Evolutionary conservation across 2,888 invertebrate genomes (phyloP), one percentile per base, ranked within the genome.

Genomic region (Polydrusus tereticollis): DNA sequence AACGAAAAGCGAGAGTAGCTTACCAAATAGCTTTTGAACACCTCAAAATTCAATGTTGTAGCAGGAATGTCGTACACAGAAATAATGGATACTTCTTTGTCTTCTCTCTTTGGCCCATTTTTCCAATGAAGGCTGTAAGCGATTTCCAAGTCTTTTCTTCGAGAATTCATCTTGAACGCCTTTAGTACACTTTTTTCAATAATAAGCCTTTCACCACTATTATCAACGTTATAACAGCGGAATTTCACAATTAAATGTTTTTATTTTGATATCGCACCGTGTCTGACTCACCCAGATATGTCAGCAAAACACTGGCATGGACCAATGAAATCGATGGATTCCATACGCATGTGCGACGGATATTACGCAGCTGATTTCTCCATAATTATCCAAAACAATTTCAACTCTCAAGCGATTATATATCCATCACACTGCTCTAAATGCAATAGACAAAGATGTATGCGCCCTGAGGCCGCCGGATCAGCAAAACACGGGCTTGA

Each of bases 1-100:
- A 63, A 45, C 26, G 38, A 26, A 64, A 59, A 62, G 33, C 63
- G 60, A 47, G 38, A 63, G 7, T 57, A 23, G 43, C 80, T 81
- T 81, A 87, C 87, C 83, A 87, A 78, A 77, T 87, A 87, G 1
- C 85, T 84, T 79, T 86, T 86, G 73, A 87, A 87, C 58, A 81
- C 82, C 69, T 83, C 82, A 83, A 85, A 86, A 79, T 84, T 84
- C 55, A 85, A 75, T 50, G 86, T 85, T 12, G 85, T 84, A 36
- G 85, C 82, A 2, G 85, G 84, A 41, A 85, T 83, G 77, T 87
- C 87, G 75, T 84, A 84, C 78, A 87, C 83, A 64, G 86, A 86
- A 43, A 87, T 84, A 73, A 85, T 82, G 73, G 83, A 84, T 72
- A 82, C 81, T 71, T 83, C 82, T 75, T 83, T 83, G 67, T 78